Evolutionary conservation across 2,888 invertebrate genomes (phyloP).

Genomic region (Cryptus viduatorius): DNA sequence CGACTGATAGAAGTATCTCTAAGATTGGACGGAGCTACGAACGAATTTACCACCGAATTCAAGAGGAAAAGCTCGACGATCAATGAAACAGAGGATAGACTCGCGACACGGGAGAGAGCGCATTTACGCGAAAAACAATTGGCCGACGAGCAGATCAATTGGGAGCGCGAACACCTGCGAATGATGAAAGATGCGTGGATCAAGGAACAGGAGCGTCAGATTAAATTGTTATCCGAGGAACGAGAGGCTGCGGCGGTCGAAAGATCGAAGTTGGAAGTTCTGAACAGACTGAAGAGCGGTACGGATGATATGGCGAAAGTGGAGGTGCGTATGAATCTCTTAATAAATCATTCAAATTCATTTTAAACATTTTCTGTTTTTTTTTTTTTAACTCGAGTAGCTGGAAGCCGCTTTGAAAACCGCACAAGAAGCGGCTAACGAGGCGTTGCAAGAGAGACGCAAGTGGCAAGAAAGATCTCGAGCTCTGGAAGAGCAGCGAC

Average conservation of each 20-base stretch:
- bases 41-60: constrained; percentile 75
- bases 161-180: constrained; percentile 79
- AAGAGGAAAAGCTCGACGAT: constrained; percentile 74
- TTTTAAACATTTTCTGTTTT: not conserved
- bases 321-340: constrained; percentile 74
- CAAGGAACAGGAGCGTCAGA: constrained; percentile 79
- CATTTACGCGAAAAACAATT: constrained; percentile 79
- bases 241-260: constrained; percentile 77
- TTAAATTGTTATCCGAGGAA: constrained; percentile 77
- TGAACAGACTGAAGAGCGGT: constrained; percentile 76
- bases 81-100: constrained; percentile 75
- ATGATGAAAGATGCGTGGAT: constrained; percentile 80
- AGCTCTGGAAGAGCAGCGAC: constrained; percentile 75
- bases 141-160: constrained; percentile 80
- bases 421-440: constrained; percentile 77
- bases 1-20: constrained; percentile 75
- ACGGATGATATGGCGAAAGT: constrained; percentile 76
- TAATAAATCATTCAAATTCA: not conserved
- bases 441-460: constrained; percentile 77
- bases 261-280: constrained; percentile 78
- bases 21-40: constrained; percentile 75
- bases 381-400: constrained; percentile 68
- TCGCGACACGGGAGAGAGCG: constrained; percentile 75
- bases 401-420: constrained; percentile 79
- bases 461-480: constrained; percentile 80